These are phyloP conservation scores for Periophthalmodon schlosseri DNA, from an alignment of 2,113 vertebrate species.

Conservation along the genomic window DNA sequence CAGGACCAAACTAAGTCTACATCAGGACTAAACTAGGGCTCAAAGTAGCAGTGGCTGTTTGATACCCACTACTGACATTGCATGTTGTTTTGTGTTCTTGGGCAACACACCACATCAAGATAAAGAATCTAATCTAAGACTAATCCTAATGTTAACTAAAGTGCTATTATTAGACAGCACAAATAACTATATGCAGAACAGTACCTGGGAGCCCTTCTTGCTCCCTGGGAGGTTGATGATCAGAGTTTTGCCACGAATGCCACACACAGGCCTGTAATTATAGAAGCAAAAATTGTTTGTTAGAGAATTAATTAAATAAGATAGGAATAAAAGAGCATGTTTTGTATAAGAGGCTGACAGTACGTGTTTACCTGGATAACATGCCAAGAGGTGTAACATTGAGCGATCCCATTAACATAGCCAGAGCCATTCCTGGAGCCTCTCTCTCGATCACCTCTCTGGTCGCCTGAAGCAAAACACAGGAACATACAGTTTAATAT, in stretches of 20 bases:
- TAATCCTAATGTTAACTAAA: not conserved
- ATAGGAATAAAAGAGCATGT: not conserved
- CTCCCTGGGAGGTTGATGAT: conserved; percentile 99
- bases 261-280: conserved; percentile 92
- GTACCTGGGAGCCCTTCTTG: conserved; percentile 99
- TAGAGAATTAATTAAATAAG: not conserved
- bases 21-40: no score
- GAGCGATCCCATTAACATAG: conserved; percentile 99
- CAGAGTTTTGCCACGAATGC: conserved; percentile 98
- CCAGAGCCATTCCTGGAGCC: conserved; percentile 97
- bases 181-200: not conserved
- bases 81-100: no score
- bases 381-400: conserved; percentile 98
- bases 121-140: no score
- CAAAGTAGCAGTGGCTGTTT: no score
- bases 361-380: conserved; percentile 90
- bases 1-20: no score
- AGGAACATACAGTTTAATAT: not conserved
- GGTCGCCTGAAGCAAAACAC: conserved; percentile 86
- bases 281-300: not conserved
- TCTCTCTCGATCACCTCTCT: conserved; percentile 98
- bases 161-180: not conserved
- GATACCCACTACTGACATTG: no score
- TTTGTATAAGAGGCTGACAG: not conserved
- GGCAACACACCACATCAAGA: no score